phyloP scores from a whole-genome alignment of 2,888 invertebrate genomes.

The Calameuta idolon region DNA sequence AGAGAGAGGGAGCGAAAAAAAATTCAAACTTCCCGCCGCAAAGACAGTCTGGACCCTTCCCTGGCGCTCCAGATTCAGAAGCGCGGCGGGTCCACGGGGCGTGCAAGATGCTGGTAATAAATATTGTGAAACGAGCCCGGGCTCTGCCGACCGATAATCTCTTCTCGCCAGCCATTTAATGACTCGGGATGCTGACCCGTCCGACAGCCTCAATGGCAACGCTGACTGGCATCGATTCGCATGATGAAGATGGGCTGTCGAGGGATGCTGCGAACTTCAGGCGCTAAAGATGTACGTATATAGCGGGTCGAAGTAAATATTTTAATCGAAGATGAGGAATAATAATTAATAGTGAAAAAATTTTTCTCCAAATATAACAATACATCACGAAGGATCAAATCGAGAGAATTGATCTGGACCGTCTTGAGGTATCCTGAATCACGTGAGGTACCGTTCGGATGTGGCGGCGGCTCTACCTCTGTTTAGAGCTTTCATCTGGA shows the following conservation, averaged over 20 bases:
- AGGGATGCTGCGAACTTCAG: neutral
- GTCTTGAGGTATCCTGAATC: neutral
- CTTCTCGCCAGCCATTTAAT: slow-evolving; percentile 14
- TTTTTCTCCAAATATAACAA: neutral
- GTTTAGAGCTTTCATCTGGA: neutral
- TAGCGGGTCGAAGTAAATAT: neutral
- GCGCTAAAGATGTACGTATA: neutral
- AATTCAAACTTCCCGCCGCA: neutral
- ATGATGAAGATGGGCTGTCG: neutral
- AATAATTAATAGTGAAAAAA: too few species aligned
- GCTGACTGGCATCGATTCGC: neutral
- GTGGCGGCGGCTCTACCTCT: neutral
- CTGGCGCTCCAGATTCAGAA: neutral
- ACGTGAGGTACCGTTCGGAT: neutral
- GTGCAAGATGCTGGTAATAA: neutral
- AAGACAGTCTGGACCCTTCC: neutral
- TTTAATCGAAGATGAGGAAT: neutral
- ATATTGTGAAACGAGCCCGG: neutral
- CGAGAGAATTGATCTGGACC: neutral
- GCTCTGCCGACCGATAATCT: slow-evolving; percentile 7
- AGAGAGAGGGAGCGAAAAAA: neutral
- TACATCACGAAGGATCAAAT: neutral
- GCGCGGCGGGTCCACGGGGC: neutral
- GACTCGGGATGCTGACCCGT: slow-evolving; percentile 4
- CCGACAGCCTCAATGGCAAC: neutral